Conservation (phyloP, 2,888 invertebrate genomes). For the Hypomecis atomaria region DNA sequence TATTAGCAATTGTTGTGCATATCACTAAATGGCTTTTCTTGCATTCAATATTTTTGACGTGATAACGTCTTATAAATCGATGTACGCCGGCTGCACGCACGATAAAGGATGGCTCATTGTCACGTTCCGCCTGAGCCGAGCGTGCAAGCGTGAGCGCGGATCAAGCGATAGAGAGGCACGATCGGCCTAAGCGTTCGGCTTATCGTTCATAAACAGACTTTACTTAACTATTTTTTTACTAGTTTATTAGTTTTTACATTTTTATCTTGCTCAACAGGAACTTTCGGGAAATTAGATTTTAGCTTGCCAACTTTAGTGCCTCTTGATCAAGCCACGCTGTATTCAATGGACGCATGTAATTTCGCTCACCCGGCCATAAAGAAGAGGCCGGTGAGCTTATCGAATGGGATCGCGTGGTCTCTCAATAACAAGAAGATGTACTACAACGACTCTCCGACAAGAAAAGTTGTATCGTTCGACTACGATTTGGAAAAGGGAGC, state of each 20-base stretch:
- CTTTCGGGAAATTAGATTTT: constrained; percentile 16
- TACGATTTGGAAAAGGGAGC: constrained; percentile 24
- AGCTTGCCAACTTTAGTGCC: neutral
- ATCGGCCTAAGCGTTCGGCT: too few relatives aligned
- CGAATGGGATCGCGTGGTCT: constrained; percentile 30
- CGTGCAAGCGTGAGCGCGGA: too few relatives aligned
- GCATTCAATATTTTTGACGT: too few relatives aligned
- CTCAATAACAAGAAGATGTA: constrained; percentile 30
- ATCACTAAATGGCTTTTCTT: too few relatives aligned
- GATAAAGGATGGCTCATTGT: too few relatives aligned
- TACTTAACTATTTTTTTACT: too few relatives aligned
- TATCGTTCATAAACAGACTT: too few relatives aligned
- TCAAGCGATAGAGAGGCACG: too few relatives aligned
- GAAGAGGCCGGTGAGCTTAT: constrained; percentile 16
- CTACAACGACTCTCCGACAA: constrained; percentile 30
- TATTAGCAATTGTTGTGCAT: neutral
- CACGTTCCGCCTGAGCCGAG: too few relatives aligned
- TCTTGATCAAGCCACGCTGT: constrained; percentile 21
- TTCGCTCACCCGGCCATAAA: constrained; percentile 15
- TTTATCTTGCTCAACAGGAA: constrained; percentile 12
- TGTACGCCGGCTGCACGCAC: too few relatives aligned
- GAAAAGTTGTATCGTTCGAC: constrained; percentile 23
- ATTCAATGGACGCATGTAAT: constrained; percentile 12
- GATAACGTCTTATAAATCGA: too few relatives aligned
- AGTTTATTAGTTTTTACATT: neutral